Base-by-base conservation (phyloP, 1,140 invertebrate species). In the Metopolophium dirhodum region DNA sequence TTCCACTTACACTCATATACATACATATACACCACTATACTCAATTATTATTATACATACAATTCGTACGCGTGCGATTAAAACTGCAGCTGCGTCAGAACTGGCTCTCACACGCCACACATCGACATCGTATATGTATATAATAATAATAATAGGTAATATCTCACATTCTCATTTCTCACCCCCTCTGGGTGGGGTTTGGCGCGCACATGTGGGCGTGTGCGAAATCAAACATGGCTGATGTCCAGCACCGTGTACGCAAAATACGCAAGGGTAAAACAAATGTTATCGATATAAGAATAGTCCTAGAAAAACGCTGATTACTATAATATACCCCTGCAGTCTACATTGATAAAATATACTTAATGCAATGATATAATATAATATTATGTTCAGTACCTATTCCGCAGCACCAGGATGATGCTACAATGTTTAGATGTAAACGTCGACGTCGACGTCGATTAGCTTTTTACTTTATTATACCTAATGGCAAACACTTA, bases 141-240 rank as follows among this genome's bases (percentile, higher is more conserved):
- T 26, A 26, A 85, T 85, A 85, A 85, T 77, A 77, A 77, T 68
- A 68, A 68, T 77, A 77, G 61, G 61, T 77, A 77, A 77, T 77
- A 77, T 77, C 61, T 77, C 61, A 77, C 61, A 77, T 77, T 77
- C 30, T 77, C 61, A 83, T 23, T 49, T 91, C 61, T 93, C 91
- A 93, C 49, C 91, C 91, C 82, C 82, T 57, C 30, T 93, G 91
- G 91, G 91, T 93, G 91, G 91, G 49, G 91, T 93, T 93, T 93
- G 91, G 91, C 91, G 85, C 91, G 37, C 77, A 93, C 41, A 93
- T 54, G 91, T 93, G 91, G 91, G 91, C 91, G 91, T 93, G 91
- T 86, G 91, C 91, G 91, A 83, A 86, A 93, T 93, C 82, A 93
- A 93, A 93, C 57, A 93, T 93, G 91, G 91, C 91, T 86, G 91